Evolutionary conservation across 2,888 invertebrate species (phyloP), one percentile per base, ranked within the genome.

Genomic region (Carpatolechia fugitivella): DNA sequence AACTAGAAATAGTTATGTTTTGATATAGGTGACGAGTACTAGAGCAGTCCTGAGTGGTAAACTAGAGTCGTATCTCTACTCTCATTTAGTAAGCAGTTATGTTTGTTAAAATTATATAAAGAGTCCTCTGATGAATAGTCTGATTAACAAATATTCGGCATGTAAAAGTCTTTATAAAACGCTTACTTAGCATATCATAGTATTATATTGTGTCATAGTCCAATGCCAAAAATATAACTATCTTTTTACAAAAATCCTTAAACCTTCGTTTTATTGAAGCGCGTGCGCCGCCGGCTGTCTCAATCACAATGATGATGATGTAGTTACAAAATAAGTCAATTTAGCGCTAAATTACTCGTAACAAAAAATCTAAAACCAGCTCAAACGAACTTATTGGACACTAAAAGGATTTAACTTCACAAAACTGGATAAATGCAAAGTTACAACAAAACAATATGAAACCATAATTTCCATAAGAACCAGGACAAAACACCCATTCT

Each of bases 171-270:
- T 90, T 89, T 88, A 89, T 89, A 88, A 90, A 90, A 88, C 90
- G 90, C 90, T 90, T 90, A 90, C 87, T 88, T 90, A 90, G 90
- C 90, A 90, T 90, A 90, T 90, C 90, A 90, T 90, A 89, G 90
- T 90, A 90, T 90, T 89, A 89, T 90, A 90, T 90, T 89, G 90
- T 89, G 90, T 90, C 90, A 90, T 90, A 90, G 90, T 90, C 90
- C 88, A 89, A 90, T 89, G 90, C 90, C 90, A 90, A 90, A 89
- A 90, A 89, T 89, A 90, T 90, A 90, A 90, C 87, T 90, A 90
- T 90, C 90, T 90, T 90, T 90, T 89, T 90, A 89, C 86, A 87
- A 88, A 90, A 90, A 90, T 87, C 86, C 85, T 76, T 80, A 85
- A 75, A 66, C 66, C 71, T 78, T 88, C 74, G 88, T 89, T 89